Conservation (phyloP, 2,888 invertebrate species). For the Escarpia spicata region DNA sequence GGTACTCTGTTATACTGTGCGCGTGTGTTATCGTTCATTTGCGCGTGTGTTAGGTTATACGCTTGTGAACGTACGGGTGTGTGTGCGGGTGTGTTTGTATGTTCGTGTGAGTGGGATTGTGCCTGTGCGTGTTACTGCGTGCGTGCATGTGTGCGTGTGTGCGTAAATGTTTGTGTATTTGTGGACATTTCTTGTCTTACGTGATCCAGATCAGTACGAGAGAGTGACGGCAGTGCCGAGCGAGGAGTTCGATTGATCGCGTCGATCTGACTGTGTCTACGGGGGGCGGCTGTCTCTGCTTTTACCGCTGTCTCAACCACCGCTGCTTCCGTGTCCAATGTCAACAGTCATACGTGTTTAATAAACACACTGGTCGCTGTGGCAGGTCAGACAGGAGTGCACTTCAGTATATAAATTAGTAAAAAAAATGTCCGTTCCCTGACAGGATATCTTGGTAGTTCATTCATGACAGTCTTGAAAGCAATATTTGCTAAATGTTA, state of each 20-base stretch:
- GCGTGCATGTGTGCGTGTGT: background rate
- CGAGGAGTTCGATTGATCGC: constrained; percentile 43
- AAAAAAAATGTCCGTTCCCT: too few species aligned
- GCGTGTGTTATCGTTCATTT: too few species aligned
- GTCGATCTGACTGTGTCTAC: constrained; percentile 43
- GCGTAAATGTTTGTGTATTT: background rate
- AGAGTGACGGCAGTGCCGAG: background rate
- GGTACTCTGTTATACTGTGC: too few species aligned
- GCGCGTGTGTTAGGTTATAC: too few species aligned
- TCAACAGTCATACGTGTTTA: constrained; percentile 41
- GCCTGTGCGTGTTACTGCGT: background rate
- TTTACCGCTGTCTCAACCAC: constrained; percentile 42
- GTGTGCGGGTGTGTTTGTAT: background rate
- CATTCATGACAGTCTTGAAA: too few species aligned
- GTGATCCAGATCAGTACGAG: constrained; percentile 4
- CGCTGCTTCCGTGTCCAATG: constrained; percentile 40
- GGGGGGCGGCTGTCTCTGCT: constrained; percentile 47
- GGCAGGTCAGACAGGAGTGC: constrained; percentile 43
- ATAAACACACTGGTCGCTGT: constrained; percentile 43
- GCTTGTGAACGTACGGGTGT: too few species aligned
- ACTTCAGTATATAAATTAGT: background rate
- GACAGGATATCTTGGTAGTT: too few species aligned
- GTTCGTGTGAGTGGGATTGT: background rate
- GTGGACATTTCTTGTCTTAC: background rate
- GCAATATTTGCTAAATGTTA: too few species aligned